Evolutionary conservation across 92 coral and sea anemone genomes (phyloP).

Genomic region (Actinostola sp.): DNA sequence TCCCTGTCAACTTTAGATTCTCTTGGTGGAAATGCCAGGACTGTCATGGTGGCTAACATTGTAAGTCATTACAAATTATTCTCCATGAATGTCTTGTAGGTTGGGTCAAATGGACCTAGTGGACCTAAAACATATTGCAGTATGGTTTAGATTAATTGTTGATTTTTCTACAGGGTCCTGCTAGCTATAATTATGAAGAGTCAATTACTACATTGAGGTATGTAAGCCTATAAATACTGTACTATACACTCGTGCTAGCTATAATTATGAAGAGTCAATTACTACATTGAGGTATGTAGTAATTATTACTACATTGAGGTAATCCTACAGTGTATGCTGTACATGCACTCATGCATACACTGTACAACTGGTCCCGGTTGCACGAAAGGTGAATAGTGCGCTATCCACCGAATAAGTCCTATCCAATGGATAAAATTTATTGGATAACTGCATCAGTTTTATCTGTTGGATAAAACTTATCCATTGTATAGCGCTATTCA

Average conservation of each 20-base stretch:
- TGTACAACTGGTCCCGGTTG: no score
- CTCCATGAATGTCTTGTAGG: no score
- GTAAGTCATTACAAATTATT: no score
- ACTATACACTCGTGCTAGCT: constrained; percentile 93
- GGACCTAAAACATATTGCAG: not conserved
- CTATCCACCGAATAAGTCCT: no score
- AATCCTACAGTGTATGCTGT: no score
- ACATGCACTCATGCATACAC: no score
- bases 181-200: constrained; percentile 97
- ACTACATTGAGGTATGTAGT: constrained; percentile 80
- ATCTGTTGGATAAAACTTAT: no score
- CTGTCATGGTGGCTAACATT: constrained; percentile 99
- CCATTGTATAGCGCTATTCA: no score
- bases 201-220: constrained; percentile 94
- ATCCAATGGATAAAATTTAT: no score
- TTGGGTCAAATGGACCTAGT: not conserved
- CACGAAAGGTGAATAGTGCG: no score
- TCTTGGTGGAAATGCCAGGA: constrained; percentile 95
- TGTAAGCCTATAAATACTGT: not conserved
- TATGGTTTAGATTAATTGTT: not conserved
- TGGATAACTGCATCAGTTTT: no score
- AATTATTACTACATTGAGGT: no score
- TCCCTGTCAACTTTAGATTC: constrained; percentile 89
- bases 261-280: constrained; percentile 95
- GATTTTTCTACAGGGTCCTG: constrained; percentile 77